Conservation (phyloP, 2,797 vertebrate species). For the Megaceryle alcyon region DNA sequence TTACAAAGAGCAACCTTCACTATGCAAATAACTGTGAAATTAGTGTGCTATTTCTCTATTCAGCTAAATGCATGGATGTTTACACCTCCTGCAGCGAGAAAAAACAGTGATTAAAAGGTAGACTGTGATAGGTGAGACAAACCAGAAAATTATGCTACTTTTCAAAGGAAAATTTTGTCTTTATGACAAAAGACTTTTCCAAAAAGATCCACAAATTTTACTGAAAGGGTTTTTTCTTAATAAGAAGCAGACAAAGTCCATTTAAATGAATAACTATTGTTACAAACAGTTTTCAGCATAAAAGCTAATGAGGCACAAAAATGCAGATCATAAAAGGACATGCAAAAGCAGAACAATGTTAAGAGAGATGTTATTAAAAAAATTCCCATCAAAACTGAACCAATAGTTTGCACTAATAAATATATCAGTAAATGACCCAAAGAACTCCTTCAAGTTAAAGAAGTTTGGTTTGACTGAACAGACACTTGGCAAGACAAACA, state of each 20-base stretch:
- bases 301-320: background rate
- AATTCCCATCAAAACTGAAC: background rate
- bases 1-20: background rate
- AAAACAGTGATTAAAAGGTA: background rate
- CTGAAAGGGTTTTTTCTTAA: background rate
- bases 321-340: background rate
- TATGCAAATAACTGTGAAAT: background rate
- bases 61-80: background rate
- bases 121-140: background rate
- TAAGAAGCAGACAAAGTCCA: background rate
- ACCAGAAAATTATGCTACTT: background rate
- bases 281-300: background rate
- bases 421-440: background rate
- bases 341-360: background rate
- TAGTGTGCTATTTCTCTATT: background rate
- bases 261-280: background rate
- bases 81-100: background rate
- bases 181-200: background rate
- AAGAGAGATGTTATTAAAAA: background rate
- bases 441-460: background rate
- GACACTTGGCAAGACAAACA: background rate
- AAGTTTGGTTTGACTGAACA: background rate
- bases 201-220: background rate
- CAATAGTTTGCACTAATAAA: background rate
- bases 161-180: background rate